Percentiles rank a stretch among this genome's conserved stretches.
These are phyloP conservation scores for Enteromius unitaeniatus DNA, from an alignment of 2,797 vertebrate genomes.

Conservation along the genomic window DNA sequence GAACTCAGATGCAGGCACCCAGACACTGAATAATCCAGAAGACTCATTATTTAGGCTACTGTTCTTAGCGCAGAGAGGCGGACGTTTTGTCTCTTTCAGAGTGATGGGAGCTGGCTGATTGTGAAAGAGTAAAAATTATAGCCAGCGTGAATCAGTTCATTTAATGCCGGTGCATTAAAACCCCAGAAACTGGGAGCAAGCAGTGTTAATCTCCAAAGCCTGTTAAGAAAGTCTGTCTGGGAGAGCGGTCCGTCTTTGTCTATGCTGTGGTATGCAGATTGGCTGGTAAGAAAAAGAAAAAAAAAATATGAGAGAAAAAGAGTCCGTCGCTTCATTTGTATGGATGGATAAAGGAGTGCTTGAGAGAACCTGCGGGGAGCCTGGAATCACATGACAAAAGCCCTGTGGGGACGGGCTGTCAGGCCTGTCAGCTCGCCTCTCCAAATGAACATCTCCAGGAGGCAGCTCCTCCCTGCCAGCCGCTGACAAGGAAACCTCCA, in stretches of 20 bases:
- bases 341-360: slow-evolving; percentile 81
- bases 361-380: slow-evolving; percentile 81
- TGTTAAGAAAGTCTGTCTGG: slow-evolving; percentile 75
- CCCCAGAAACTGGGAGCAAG: slow-evolving; percentile 79
- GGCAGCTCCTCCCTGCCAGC: slow-evolving; percentile 86
- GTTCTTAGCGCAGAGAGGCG: slow-evolving; percentile 25
- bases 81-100: slow-evolving; percentile 68
- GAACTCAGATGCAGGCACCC: not conserved
- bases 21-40: slow-evolving; percentile 27
- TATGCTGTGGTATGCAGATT: slow-evolving; percentile 80
- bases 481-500: slow-evolving; percentile 94
- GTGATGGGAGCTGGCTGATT: slow-evolving; percentile 77
- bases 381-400: slow-evolving; percentile 86
- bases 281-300: slow-evolving; percentile 66
- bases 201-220: slow-evolving; percentile 83
- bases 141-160: slow-evolving; percentile 71
- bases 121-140: slow-evolving; percentile 73
- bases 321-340: slow-evolving; percentile 82
- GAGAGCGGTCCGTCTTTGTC: slow-evolving; percentile 77
- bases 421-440: slow-evolving; percentile 93
- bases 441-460: slow-evolving; percentile 98
- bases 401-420: slow-evolving; percentile 94
- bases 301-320: slow-evolving; percentile 62
- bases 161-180: slow-evolving; percentile 65
- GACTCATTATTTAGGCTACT: slow-evolving; percentile 20